Evolutionary conservation across 2,888 invertebrate genomes (phyloP), one percentile per base, ranked within the genome.

Genomic region (Aporophyla lueneburgensis): DNA sequence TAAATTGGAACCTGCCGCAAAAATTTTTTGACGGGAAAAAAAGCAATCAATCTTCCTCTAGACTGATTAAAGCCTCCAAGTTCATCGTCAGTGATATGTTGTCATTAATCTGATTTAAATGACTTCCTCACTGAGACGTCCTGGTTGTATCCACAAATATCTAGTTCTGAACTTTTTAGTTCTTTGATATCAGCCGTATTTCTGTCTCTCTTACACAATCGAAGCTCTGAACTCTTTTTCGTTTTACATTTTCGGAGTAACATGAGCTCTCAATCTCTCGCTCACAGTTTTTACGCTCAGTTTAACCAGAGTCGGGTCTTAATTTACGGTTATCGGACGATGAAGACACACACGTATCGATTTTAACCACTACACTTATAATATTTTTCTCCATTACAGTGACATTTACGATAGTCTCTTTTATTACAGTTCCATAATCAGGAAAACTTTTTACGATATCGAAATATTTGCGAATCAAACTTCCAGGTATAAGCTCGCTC

Each of bases 231-330:
- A 71, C 70, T 79, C 90, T 92, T 92, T 91, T 92, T 90, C 90
- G 87, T 94, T 93, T 94, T 94, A 92, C 89, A 88, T 92, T 94
- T 94, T 93, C 86, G 90, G 87, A 93, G 95, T 94, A 96, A 95
- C 94, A 94, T 94, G 95, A 96, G 95, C 95, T 94, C 94, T 93
- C 94, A 95, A 95, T 94, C 92, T 92, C 93, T 92, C 89, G 92
- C 92, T 92, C 92, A 93, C 94, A 94, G 95, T 95, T 96, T 96
- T 95, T 93, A 96, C 95, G 95, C 95, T 94, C 95, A 91, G 95
- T 96, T 95, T 92, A 94, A 92, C 93, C 91, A 90, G 90, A 91
- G 91, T 92, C 90, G 92, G 92, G 81, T 91, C 92, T 93, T 94
- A 95, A 96, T 96, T 96, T 96, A 96, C 93, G 96, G 95, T 95